These are phyloP conservation scores for Pogonognathellus flavescens DNA, from an alignment of 1,140 invertebrate species.

Conservation along the genomic window DNA sequence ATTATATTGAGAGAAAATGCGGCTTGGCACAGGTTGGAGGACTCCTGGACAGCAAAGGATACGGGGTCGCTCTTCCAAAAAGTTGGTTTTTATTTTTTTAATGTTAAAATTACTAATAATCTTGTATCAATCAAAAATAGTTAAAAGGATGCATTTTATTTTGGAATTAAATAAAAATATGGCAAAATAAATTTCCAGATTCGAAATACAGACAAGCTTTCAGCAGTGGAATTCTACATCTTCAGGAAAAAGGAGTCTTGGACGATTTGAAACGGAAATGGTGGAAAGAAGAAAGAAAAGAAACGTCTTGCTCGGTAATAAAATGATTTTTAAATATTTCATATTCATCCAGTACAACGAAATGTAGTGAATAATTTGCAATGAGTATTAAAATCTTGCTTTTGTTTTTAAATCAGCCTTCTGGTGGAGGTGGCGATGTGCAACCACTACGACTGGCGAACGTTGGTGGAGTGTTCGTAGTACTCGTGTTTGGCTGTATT, in stretches of 20 bases:
- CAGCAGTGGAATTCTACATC: slow-evolving; percentile 87
- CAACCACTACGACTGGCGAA: slow-evolving; percentile 78
- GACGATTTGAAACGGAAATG: slow-evolving; percentile 93
- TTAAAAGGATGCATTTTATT: no score
- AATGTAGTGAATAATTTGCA: no score
- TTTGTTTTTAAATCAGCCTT: slow-evolving; percentile 46
- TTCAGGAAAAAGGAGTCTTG: slow-evolving; percentile 93
- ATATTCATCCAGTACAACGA: no score
- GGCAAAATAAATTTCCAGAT: slow-evolving; percentile 73
- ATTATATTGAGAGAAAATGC: slow-evolving; percentile 90
- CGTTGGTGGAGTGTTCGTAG: slow-evolving; percentile 92
- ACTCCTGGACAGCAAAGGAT: slow-evolving; percentile 91
- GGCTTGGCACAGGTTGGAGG: slow-evolving; percentile 91
- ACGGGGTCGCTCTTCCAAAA: slow-evolving; percentile 92
- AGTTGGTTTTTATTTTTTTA: slow-evolving; percentile 73
- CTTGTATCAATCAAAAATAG: no score
- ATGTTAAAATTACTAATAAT: no score
- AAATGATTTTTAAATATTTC: no score
- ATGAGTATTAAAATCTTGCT: no score
- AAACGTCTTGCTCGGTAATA: slow-evolving; percentile 83
- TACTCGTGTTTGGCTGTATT: slow-evolving; percentile 80
- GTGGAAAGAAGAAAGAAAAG: slow-evolving; percentile 93
- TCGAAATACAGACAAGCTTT: slow-evolving; percentile 89
- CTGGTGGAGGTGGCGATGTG: slow-evolving; percentile 64
- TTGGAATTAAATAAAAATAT: no score